Base-by-base conservation (phyloP, 2,888 invertebrate species). In the Acleris literana region DNA sequence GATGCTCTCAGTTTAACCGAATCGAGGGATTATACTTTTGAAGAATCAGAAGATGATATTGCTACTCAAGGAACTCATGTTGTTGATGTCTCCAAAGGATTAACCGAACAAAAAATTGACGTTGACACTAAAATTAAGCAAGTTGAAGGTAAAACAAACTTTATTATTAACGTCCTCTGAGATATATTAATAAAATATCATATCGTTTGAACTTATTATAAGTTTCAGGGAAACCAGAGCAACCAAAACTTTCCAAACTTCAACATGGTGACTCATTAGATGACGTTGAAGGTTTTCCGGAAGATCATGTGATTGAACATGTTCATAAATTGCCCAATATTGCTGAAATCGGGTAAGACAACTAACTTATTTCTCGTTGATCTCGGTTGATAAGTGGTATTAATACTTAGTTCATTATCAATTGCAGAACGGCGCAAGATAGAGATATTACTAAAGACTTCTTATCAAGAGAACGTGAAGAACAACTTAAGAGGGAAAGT, bases 1-100 rank as follows among this genome's bases (percentile, higher is more conserved):
- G 93, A 93, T 74, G 93, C 93, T 53, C 87, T 89, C 33, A 93
- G 93, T 68, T 74, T 93, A 1, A 93, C 93, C 49, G 93, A 93
- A 71, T 93, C 93, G 0, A 84, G 87, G 70, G 93, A 93, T 72
- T 93, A 93, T 63, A 93, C 93, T 0, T 93, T 93, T 72, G 93
- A 93, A 72, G 93, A 93, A 72, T 93, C 93, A 0, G 93, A 93
- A 80, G 93, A 93, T 68, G 93, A 93, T 66, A 90, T 93, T 64
- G 88, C 84, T 49, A 90, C 90, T 18, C 90, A 89, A 71, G 91
- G 88, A 39, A 87, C 90, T 9, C 89, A 92, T 69, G 82, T 89
- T 43, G 90, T 90, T 70, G 68, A 74, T 16, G 55, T 61, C 29
- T 81, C 83, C 13, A 89, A 83, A 70, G 88, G 87, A 13, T 87